Conservation (phyloP, 2,888 invertebrate species). For the Epirrhoe alternata region DNA sequence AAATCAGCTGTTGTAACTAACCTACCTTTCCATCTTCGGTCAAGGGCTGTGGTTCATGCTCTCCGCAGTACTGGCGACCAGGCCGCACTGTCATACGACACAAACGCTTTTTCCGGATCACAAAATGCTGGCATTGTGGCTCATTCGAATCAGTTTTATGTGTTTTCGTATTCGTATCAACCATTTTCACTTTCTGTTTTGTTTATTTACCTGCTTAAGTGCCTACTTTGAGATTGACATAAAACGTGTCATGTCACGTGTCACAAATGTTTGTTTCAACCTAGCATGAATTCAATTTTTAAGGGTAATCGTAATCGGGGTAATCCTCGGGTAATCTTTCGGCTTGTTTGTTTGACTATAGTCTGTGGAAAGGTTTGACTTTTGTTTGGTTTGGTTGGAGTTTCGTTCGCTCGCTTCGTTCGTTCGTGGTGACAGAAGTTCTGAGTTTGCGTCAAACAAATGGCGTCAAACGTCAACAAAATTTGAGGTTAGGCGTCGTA, state of each 20-base stretch:
- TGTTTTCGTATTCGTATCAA: slow-evolving; percentile 18
- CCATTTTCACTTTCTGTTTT: slow-evolving; percentile 24
- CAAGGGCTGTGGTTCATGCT: slow-evolving; percentile 84
- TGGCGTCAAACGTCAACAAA: slow-evolving; percentile 65
- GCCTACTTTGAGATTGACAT: too few relatives aligned
- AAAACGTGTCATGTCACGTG: too few relatives aligned
- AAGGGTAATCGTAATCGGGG: too few relatives aligned
- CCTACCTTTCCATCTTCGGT: slow-evolving; percentile 50
- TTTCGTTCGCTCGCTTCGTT: slow-evolving; percentile 9
- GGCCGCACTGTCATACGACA: slow-evolving; percentile 91
- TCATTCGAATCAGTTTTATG: slow-evolving; percentile 13
- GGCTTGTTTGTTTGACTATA: not conserved
- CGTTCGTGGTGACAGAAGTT: too few relatives aligned
- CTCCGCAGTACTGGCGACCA: slow-evolving; percentile 90
- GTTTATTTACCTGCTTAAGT: too few relatives aligned
- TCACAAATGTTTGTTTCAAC: too few relatives aligned
- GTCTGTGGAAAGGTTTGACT: too few relatives aligned
- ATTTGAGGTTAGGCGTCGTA: slow-evolving; percentile 79
- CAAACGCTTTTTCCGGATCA: slow-evolving; percentile 88
- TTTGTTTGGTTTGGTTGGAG: not conserved
- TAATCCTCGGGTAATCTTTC: too few relatives aligned
- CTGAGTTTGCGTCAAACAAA: too few relatives aligned
- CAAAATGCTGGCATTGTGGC: slow-evolving; percentile 87
- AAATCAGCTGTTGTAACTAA: not conserved
- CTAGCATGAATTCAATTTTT: too few relatives aligned